Base-by-base conservation (phyloP, 2,113 vertebrate species). In the Nansenia antarctica region DNA sequence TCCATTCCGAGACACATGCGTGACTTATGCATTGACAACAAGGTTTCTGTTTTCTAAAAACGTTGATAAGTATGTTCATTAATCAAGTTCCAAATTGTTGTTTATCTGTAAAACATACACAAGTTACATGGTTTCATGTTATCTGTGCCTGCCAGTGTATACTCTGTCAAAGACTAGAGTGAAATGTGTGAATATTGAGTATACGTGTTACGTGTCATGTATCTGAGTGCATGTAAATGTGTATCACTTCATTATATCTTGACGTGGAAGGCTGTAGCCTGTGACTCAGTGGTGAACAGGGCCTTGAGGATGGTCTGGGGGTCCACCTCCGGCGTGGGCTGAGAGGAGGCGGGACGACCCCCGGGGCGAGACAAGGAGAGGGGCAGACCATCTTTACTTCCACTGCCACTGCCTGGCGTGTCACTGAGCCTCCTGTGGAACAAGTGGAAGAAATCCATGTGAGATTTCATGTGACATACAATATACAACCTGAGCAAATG, bases 281-380 rank as follows among this genome's bases (percentile, higher is more conserved):
- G 87, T 29, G 91, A 84, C 92, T 75, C 92, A 83, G 84, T 69
- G 5, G 91, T 99, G 90, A 99, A 99, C 75, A 99, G 94, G 3
- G 98, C 98, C 90, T 96, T 98, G 77, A 99, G 91, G 87, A 99
- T 95, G 78, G 96, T 99, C 79, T 99, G 97, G 5, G 98, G 98
- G 86, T 99, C 96, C 81, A 99, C 96, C 76, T 99, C 97, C 0
- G 95, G 91, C 1, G 94, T 86, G 2, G 96, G 94, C 84, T 92
- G 93, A 67, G 93, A 89, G n/a, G 90, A 89, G 0, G 94, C 69
- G 14, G 92, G 15, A 35, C 92, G 91, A 5, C 92, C 82, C 9
- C 78, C 83, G n/a, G 92, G 79, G 5, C 86, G 88, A 27, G 88
- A 85, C 80, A 90, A 71, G 57, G 87, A 85, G 1, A 84, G 47